These are phyloP conservation scores for Pristionchus japonicus DNA, from an alignment of 2,888 invertebrate genomes.

Conservation along the genomic window DNA sequence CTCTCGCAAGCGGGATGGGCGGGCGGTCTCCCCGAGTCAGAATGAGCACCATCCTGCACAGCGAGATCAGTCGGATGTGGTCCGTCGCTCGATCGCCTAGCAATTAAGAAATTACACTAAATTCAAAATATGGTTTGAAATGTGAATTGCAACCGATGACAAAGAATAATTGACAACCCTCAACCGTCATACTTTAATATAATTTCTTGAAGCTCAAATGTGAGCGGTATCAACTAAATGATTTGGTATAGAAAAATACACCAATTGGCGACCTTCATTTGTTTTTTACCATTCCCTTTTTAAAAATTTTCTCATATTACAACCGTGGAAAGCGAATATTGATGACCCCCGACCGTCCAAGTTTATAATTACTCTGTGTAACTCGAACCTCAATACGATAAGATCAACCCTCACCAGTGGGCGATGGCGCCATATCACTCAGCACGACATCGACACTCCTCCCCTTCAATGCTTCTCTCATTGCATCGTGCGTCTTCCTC, in stretches of 20 bases:
- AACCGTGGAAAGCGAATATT: no score
- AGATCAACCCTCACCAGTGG: constrained; percentile 60
- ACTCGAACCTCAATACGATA: background rate
- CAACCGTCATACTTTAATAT: no score
- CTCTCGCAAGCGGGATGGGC: constrained; percentile 57
- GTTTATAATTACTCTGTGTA: background rate
- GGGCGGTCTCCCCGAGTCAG: constrained; percentile 33
- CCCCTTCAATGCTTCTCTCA: constrained; percentile 56
- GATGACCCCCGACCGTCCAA: background rate
- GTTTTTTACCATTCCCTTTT: no score
- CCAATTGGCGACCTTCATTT: no score
- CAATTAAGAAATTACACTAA: no score
- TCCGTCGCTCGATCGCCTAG: constrained; percentile 64
- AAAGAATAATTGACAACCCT: no score
- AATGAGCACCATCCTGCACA: constrained; percentile 61
- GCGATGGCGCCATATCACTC: constrained; percentile 75
- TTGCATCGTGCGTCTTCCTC: constrained; percentile 55
- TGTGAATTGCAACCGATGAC: no score
- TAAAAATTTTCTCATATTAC: no score
- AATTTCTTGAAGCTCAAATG: no score
- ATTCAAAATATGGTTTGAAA: background rate
- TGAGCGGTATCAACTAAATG: no score
- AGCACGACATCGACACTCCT: constrained; percentile 68
- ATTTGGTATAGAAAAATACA: no score
- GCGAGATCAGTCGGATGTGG: constrained; percentile 66